Conservation (phyloP, 2,888 invertebrate species). For the Diogma glabrata region DNA sequence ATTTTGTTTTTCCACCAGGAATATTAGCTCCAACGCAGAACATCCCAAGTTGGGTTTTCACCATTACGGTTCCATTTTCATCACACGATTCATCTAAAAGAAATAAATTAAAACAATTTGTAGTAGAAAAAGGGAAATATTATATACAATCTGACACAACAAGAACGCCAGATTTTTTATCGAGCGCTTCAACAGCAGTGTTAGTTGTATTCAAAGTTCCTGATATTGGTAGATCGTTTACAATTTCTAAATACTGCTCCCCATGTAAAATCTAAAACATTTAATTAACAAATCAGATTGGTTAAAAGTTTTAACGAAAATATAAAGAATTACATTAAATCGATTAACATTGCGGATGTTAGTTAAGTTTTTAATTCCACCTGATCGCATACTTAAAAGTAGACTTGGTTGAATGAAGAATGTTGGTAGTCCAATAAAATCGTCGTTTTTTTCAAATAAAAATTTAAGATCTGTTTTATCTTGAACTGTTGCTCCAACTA, state of each 20-base stretch:
- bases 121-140: background rate
- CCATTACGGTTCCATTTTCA: slow-evolving; percentile 55
- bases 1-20: slow-evolving; percentile 63
- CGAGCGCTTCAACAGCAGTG: slow-evolving; percentile 72
- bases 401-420: slow-evolving; percentile 74
- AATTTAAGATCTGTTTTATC: slow-evolving; percentile 56
- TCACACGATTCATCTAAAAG: slow-evolving; percentile 55
- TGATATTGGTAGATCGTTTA: slow-evolving; percentile 53
- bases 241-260: slow-evolving; percentile 87
- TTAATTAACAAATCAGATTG: too few relatives aligned
- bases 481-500: slow-evolving; percentile 59
- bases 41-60: slow-evolving; percentile 64
- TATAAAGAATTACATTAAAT: too few relatives aligned
- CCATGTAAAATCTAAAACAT: slow-evolving; percentile 93
- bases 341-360: too few relatives aligned
- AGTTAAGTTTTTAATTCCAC: slow-evolving; percentile 39
- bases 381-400: slow-evolving; percentile 43
- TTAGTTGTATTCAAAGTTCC: slow-evolving; percentile 55
- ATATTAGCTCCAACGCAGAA: slow-evolving; percentile 82
- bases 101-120: slow-evolving; percentile 5
- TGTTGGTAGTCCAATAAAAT: slow-evolving; percentile 74
- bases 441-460: slow-evolving; percentile 79
- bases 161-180: slow-evolving; percentile 90
- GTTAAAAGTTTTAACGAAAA: too few relatives aligned
- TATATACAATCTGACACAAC: slow-evolving; percentile 59